Evolutionary conservation across 2,113 vertebrate genomes (phyloP).

Genomic region (Dunckerocampus dactyliophorus): DNA sequence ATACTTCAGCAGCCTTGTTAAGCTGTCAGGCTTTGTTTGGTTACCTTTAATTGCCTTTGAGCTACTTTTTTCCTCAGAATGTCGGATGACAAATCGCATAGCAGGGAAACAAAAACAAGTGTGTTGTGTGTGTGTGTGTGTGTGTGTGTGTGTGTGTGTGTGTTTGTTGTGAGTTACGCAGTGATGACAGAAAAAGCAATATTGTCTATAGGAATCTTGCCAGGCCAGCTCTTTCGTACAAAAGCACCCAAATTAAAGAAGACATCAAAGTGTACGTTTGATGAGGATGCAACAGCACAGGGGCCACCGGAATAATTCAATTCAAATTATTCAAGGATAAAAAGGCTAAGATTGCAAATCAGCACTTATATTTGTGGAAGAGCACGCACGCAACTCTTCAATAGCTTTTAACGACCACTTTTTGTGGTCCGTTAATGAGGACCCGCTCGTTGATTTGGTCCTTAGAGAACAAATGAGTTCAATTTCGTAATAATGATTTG

Average conservation of each 20-base stretch:
- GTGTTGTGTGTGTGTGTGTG: no score
- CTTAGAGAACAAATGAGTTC: conserved; percentile 33
- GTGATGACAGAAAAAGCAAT: conserved; percentile 18
- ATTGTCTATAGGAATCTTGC: conserved; percentile 32
- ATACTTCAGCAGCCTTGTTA: conserved; percentile 1
- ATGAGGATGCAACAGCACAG: conserved; percentile 39
- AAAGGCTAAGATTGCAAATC: conserved; percentile 61
- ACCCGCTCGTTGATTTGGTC: conserved; percentile 48
- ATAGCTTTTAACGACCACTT: conserved; percentile 42
- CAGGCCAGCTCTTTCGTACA: conserved; percentile 13
- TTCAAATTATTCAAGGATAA: conserved; percentile 66
- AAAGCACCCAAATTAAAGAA: conserved; percentile 43
- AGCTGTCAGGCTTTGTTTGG: conserved; percentile 14
- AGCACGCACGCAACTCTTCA: conserved; percentile 38
- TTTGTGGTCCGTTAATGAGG: conserved; percentile 47
- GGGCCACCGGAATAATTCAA: conserved; percentile 35
- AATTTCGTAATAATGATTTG: conserved; percentile 47
- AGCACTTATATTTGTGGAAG: conserved; percentile 61
- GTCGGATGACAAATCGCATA: background rate
- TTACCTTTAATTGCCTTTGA: conserved; percentile 19
- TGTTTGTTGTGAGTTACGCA: conserved; percentile 4
- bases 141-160: background rate
- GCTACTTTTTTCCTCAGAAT: conserved; percentile 8
- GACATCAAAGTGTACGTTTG: conserved; percentile 66
- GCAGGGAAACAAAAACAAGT: background rate